phyloP scores from a whole-genome alignment of 2,113 vertebrate species.

The Mormyrus iriodes region DNA sequence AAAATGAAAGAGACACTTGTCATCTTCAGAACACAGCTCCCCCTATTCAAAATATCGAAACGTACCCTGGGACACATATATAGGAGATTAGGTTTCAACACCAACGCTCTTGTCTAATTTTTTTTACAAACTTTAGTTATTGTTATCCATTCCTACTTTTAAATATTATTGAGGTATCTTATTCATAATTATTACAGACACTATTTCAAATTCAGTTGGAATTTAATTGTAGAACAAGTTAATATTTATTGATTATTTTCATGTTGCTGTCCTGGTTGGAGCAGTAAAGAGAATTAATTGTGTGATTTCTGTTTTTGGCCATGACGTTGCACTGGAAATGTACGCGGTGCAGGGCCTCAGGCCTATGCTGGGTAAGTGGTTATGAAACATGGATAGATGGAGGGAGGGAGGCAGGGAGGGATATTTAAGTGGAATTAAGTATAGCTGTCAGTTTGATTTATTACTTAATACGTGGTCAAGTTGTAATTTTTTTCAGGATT shows the following conservation, averaged over 20 bases:
- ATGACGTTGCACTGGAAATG: too few species aligned
- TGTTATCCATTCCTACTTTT: not conserved
- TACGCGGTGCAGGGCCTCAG: too few species aligned
- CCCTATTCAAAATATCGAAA: not conserved
- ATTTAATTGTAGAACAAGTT: not conserved
- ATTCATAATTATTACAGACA: not conserved
- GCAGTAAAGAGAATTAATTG: not conserved
- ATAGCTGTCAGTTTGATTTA: not conserved
- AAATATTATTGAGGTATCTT: not conserved
- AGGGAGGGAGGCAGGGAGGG: not conserved
- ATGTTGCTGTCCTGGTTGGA: not conserved
- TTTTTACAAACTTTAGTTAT: not conserved
- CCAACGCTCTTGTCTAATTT: not conserved
- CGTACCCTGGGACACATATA: slow-evolving; percentile 26
- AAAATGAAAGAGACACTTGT: slow-evolving; percentile 28
- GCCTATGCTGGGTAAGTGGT: not conserved
- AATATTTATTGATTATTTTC: not conserved
- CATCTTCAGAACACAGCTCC: slow-evolving; percentile 16
- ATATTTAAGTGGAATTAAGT: not conserved
- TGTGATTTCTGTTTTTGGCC: not conserved
- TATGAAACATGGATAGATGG: not conserved
- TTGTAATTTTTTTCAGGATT: not conserved
- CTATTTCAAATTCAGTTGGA: not conserved
- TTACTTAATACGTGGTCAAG: not conserved
- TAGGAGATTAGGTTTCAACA: slow-evolving; percentile 18